phyloP scores from a whole-genome alignment of 1,140 invertebrate species.

The Drosophila repletoides region DNA sequence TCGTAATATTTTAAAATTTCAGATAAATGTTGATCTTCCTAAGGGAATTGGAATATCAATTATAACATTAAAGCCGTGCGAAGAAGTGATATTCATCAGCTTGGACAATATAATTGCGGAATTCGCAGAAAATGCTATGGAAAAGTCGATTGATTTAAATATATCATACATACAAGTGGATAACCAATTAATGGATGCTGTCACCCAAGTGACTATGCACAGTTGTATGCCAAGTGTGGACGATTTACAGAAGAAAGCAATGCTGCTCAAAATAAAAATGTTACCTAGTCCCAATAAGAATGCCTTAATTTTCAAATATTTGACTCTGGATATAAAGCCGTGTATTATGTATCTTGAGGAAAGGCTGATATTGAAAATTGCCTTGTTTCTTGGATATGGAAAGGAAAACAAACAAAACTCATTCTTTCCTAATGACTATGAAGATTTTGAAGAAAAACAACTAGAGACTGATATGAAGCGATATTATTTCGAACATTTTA shows the following conservation, averaged over 20 bases:
- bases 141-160: slow-evolving; percentile 87
- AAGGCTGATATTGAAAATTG: slow-evolving; percentile 91
- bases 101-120: slow-evolving; percentile 89
- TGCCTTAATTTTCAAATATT: slow-evolving; percentile 90
- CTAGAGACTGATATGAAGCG: slow-evolving; percentile 90
- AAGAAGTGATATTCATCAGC: slow-evolving; percentile 93
- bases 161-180: slow-evolving; percentile 93
- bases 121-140: slow-evolving; percentile 84
- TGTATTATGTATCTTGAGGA: slow-evolving; percentile 94
- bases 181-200: slow-evolving; percentile 94
- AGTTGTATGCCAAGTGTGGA: slow-evolving; percentile 83
- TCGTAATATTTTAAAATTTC: no score
- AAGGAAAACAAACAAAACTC: slow-evolving; percentile 69
- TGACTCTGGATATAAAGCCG: slow-evolving; percentile 92
- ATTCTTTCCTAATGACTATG: slow-evolving; percentile 53
- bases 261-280: slow-evolving; percentile 87
- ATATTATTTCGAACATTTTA: slow-evolving; percentile 95
- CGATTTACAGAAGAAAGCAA: slow-evolving; percentile 84
- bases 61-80: slow-evolving; percentile 88
- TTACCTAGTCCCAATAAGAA: slow-evolving; percentile 88
- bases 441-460: slow-evolving; percentile 88
- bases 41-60: slow-evolving; percentile 92
- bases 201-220: slow-evolving; percentile 92
- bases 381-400: slow-evolving; percentile 86
- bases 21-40: slow-evolving; percentile 69